Conservation (phyloP, 37 sponge, comb jelly and placozoan genomes). For the Amphimedon queenslandica region DNA sequence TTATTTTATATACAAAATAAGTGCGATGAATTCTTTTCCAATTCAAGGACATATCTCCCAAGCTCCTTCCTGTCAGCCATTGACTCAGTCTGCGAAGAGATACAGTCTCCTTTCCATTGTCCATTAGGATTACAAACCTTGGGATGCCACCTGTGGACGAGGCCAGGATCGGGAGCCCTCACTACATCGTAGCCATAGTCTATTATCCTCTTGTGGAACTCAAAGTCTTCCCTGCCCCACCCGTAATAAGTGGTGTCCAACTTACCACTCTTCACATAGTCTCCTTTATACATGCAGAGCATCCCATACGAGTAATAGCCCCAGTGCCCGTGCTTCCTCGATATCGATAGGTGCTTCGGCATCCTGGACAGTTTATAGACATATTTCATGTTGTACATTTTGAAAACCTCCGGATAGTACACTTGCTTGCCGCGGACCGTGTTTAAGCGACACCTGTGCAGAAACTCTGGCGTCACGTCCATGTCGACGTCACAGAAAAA, state of each 20-base stretch:
- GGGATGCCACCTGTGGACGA: conserved; percentile 72
- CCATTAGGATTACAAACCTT: conserved; percentile 30
- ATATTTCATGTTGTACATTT: conserved; percentile 65
- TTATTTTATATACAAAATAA: no score
- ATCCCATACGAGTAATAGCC: conserved; percentile 71
- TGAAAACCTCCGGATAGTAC: conserved; percentile 73
- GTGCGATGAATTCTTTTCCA: neutral
- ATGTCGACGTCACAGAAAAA: conserved; percentile 80
- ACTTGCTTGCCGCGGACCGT: conserved; percentile 47
- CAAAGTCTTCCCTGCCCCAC: conserved; percentile 78
- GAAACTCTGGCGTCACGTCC: conserved; percentile 20
- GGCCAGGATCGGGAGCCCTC: conserved; percentile 52
- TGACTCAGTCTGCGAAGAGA: conserved; percentile 50
- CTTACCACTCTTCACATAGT: conserved; percentile 49
- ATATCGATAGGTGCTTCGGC: conserved; percentile 3
- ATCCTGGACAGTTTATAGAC: conserved; percentile 10
- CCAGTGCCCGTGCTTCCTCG: conserved; percentile 69
- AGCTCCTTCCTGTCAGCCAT: conserved; percentile 62
- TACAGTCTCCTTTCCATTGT: conserved; percentile 45
- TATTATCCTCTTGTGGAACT: conserved; percentile 47
- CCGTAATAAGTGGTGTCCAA: conserved; percentile 55
- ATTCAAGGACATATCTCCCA: conserved; percentile 33
- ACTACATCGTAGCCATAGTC: conserved; percentile 46
- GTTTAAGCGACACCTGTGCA: conserved; percentile 57
- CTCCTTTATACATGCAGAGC: conserved; percentile 78